phyloP scores from a whole-genome alignment of 1,140 invertebrate species.

The Trichomalopsis sarcophagae region DNA sequence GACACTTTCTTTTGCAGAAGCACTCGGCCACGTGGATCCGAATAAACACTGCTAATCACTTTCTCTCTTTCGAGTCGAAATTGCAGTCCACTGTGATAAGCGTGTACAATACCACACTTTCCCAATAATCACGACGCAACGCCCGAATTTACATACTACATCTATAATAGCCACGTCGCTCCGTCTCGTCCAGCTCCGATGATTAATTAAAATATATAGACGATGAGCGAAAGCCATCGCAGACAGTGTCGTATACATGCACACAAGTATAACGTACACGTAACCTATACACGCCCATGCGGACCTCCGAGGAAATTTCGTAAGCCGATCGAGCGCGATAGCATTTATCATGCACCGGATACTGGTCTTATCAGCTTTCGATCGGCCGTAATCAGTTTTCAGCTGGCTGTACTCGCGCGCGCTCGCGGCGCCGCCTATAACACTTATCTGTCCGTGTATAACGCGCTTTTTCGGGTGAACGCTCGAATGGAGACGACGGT shows the following conservation, averaged over 20 bases:
- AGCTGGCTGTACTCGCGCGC: slow-evolving; percentile 13
- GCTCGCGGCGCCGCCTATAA: not conserved
- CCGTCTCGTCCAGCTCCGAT: not conserved
- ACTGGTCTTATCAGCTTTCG: slow-evolving; percentile 18
- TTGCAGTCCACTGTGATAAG: not conserved
- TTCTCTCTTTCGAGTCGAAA: not conserved
- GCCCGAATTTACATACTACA: not conserved
- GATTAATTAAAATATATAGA: not conserved
- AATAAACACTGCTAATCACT: not conserved
- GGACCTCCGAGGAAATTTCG: slow-evolving; percentile 34
- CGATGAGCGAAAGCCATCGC: not conserved
- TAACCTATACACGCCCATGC: not conserved
- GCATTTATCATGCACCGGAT: slow-evolving; percentile 34
- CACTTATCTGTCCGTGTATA: not conserved
- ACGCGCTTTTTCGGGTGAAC: not conserved
- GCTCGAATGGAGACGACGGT: not conserved
- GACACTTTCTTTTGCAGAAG: not conserved
- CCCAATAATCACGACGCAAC: too few relatives aligned
- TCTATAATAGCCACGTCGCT: not conserved
- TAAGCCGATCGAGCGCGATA: slow-evolving; percentile 28
- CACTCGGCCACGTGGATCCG: not conserved
- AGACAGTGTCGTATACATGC: not conserved
- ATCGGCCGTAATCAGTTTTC: slow-evolving; percentile 48
- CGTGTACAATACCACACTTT: too few relatives aligned
- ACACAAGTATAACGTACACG: not conserved